phyloP scores from a whole-genome alignment of 2,888 invertebrate genomes.

The Athalia cordata region DNA sequence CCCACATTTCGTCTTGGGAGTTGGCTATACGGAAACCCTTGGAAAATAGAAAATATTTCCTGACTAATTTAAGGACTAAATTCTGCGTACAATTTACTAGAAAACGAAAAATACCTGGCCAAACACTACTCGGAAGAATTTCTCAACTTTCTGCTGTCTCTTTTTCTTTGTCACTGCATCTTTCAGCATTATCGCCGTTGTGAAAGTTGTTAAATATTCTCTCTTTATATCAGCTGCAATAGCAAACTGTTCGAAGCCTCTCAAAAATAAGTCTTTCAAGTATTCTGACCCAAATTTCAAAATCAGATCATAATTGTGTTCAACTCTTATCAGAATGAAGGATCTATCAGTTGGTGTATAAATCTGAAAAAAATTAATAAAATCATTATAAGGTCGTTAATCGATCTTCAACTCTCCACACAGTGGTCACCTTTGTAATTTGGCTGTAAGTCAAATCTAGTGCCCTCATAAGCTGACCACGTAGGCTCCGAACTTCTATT shows the following conservation, averaged over 20 bases:
- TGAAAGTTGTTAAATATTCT: slow-evolving; percentile 61
- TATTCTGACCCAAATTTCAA: slow-evolving; percentile 73
- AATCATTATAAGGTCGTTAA: neutral
- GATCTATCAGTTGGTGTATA: slow-evolving; percentile 69
- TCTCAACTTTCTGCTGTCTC: slow-evolving; percentile 74
- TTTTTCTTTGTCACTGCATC: slow-evolving; percentile 73
- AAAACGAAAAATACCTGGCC: slow-evolving; percentile 70
- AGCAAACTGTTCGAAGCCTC: slow-evolving; percentile 70
- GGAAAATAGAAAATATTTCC: neutral
- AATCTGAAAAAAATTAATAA: slow-evolving; percentile 56
- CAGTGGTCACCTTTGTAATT: neutral
- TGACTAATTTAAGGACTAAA: too few relatives aligned
- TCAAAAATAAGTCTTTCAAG: slow-evolving; percentile 70
- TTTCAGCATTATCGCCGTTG: slow-evolving; percentile 63
- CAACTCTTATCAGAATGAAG: slow-evolving; percentile 72
- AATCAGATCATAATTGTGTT: slow-evolving; percentile 76
- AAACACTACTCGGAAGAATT: slow-evolving; percentile 76
- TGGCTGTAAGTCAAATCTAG: slow-evolving; percentile 69
- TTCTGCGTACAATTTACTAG: neutral
- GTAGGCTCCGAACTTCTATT: slow-evolving; percentile 70
- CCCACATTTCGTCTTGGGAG: slow-evolving; percentile 70
- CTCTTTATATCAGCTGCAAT: slow-evolving; percentile 57
- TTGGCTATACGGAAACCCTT: slow-evolving; percentile 72
- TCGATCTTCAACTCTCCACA: neutral
- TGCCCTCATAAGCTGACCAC: slow-evolving; percentile 71